Base-by-base conservation (phyloP, 1,140 invertebrate genomes). In the Pseudomyrmex gracilis region DNA sequence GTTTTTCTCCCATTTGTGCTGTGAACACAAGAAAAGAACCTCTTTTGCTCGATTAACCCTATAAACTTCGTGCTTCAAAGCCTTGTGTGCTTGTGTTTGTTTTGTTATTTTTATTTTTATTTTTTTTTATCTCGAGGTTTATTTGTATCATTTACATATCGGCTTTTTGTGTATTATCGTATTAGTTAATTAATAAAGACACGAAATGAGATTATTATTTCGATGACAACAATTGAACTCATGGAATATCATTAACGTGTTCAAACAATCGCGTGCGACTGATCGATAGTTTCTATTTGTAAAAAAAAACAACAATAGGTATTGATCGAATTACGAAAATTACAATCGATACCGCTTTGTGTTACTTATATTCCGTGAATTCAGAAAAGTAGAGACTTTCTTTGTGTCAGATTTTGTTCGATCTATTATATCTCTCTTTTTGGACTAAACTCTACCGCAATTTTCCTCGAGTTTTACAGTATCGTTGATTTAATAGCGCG, bases 31-130 rank as follows among this genome's bases (percentile, higher is more conserved):
- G 34, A 66, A 84, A 63, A 80, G 80, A 83, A 87, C 87, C 87
- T 88, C 87, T 87, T 88, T 88, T 88, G 87, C 87, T 88, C 87
- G 87, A 88, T 88, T 85, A 80, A 85, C 45, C 60, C 71, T 55
- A 51, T 34, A 73, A 82, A 87, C 61, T 77, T 87, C 83, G 71
- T 80, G 87, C 87, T 88, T 87, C 5, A 17, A 87, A 85, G 71
- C 83, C 87, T 88, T 82, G 60, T 83, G 58, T 68, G 87, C 87
- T 88, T 85, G 70, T 70, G 67, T 58, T 24, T 53, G 73, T 57
- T 80, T 34, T 34, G 34, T 5, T 34, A n/a, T n/a, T 34, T 34
- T 34, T 34, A 5, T 34, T 34, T 34, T 34, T n/a, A n/a, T n/a
- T n/a, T 7, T 34, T 34, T 70, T 66, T 66, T 57, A 45, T 58